Evolutionary conservation across 2,797 vertebrate species (phyloP).

Genomic region (Champsocephalus gunnari): DNA sequence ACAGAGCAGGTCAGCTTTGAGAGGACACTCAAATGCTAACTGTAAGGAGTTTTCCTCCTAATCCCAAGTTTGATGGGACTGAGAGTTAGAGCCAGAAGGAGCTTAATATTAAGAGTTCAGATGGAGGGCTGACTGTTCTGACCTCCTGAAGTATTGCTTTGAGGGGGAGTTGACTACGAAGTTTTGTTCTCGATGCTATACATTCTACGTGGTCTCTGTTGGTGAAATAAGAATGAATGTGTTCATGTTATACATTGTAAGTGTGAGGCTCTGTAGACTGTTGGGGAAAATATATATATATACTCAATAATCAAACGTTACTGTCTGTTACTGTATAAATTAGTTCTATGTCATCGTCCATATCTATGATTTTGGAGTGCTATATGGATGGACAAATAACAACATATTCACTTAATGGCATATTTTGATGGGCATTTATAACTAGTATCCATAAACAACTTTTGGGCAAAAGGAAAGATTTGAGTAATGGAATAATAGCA

Average conservation of each 20-base stretch:
- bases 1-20: conserved; percentile 50
- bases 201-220: not conserved
- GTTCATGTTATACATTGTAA: not conserved
- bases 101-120: conserved; percentile 50
- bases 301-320: too few relatives aligned
- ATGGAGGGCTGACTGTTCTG: conserved; percentile 35
- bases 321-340: not conserved
- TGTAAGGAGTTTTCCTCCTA: conserved; percentile 25
- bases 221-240: conserved; percentile 6
- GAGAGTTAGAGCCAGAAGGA: conserved; percentile 25
- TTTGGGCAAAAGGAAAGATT: not conserved
- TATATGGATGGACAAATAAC: not conserved
- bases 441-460: not conserved
- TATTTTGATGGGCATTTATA: not conserved
- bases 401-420: not conserved
- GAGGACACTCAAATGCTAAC: conserved; percentile 27
- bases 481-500: not conserved
- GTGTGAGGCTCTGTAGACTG: not conserved
- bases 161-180: conserved; percentile 26
- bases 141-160: conserved; percentile 59
- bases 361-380: not conserved
- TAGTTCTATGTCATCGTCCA: not conserved
- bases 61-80: conserved; percentile 28
- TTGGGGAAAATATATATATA: not conserved
- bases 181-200: conserved; percentile 25